These are phyloP conservation scores for Lysiphlebus fabarum DNA, from an alignment of 1,140 invertebrate species.

Conservation along the genomic window DNA sequence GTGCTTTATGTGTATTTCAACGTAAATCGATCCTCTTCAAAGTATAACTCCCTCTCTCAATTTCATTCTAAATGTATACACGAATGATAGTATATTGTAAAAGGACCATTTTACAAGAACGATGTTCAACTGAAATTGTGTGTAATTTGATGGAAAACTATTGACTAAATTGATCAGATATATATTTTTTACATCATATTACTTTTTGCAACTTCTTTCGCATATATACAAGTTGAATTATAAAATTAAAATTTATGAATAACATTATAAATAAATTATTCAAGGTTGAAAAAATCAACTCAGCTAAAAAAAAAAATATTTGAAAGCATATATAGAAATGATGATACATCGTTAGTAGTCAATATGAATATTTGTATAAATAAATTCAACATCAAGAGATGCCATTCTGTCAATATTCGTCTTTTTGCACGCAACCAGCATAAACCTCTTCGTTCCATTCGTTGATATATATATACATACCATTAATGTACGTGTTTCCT, in stretches of 20 bases:
- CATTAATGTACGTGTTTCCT: constrained; percentile 29
- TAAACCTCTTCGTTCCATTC: constrained; percentile 24
- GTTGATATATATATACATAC: constrained; percentile 31
- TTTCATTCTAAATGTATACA: background rate
- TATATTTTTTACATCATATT: background rate
- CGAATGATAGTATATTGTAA: constrained; percentile 3
- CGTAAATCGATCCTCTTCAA: constrained; percentile 13
- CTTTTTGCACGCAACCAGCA: constrained; percentile 18
- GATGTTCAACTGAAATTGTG: constrained; percentile 9
- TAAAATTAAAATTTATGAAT: background rate
- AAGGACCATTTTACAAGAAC: background rate
- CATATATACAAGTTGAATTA: background rate
- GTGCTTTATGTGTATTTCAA: background rate
- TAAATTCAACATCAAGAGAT: background rate
- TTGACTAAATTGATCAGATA: constrained; percentile 5
- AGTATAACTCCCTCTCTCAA: no score
- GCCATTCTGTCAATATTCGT: constrained; percentile 11
- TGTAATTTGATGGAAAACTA: constrained; percentile 11
- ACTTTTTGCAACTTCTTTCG: background rate
- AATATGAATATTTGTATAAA: constrained; percentile 20
- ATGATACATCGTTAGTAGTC: constrained; percentile 30
- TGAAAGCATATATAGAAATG: constrained; percentile 22
- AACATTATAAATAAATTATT: constrained; percentile 7
- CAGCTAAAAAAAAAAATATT: constrained; percentile 31
- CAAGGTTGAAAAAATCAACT: constrained; percentile 17